Percentiles rank a stretch among this genome's conserved stretches.
These are phyloP conservation scores for Gnatocerus cornutus DNA, from an alignment of 2,888 invertebrate species.

Conservation along the genomic window DNA sequence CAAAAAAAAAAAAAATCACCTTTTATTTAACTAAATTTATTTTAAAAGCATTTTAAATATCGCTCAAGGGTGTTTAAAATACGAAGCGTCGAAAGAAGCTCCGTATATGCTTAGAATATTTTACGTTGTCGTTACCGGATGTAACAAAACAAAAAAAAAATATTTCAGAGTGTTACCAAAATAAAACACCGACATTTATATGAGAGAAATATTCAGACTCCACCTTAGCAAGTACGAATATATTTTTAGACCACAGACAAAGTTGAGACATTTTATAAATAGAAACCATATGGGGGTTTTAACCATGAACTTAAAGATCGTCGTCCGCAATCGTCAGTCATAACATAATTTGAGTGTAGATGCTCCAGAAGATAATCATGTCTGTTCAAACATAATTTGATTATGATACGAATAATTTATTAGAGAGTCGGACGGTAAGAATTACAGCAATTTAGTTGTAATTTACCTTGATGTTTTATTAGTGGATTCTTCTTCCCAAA, in stretches of 20 bases:
- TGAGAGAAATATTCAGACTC: too few species aligned
- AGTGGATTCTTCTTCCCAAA: constrained; percentile 2
- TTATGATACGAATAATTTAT: not conserved
- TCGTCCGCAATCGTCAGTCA: constrained; percentile 27
- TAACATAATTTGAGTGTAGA: not conserved
- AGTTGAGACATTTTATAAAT: constrained; percentile 36
- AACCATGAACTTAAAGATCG: constrained; percentile 31
- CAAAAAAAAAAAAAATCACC: too few species aligned
- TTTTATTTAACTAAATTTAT: too few species aligned
- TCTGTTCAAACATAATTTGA: not conserved
- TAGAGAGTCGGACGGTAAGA: not conserved
- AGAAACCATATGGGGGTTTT: constrained; percentile 19
- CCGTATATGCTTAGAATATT: too few species aligned
- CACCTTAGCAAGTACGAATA: not conserved
- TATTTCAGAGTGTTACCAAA: too few species aligned
- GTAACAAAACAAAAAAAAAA: too few species aligned
- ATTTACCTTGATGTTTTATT: constrained; percentile 22
- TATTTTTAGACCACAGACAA: constrained; percentile 12
- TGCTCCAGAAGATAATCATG: too few species aligned
- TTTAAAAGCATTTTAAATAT: too few species aligned
- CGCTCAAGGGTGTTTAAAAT: too few species aligned
- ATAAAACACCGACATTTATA: too few species aligned
- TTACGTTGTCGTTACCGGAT: too few species aligned
- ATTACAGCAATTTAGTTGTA: constrained; percentile 22
- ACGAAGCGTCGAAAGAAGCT: too few species aligned